Conservation (phyloP, 2,113 vertebrate genomes). For the Lutjanus erythropterus region DNA sequence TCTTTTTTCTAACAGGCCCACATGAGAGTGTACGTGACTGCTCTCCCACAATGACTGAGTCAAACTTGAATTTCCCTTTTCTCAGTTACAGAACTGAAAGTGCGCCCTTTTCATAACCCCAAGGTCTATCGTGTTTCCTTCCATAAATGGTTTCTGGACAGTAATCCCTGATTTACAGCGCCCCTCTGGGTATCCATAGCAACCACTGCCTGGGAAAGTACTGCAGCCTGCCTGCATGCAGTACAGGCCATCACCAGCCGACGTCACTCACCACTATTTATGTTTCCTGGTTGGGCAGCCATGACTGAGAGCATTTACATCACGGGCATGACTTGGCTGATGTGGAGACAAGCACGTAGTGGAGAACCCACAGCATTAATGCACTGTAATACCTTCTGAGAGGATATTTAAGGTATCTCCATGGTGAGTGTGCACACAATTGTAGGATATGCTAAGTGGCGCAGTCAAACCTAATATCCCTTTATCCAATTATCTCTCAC, state of each 20-base stretch:
- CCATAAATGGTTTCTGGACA: not conserved
- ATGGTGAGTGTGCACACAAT: constrained; percentile 28
- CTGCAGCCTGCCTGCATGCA: constrained; percentile 8
- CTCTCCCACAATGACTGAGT: not conserved
- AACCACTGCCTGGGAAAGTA: constrained; percentile 36
- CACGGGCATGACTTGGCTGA: constrained; percentile 35
- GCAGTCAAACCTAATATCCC: constrained; percentile 27
- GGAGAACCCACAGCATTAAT: constrained; percentile 19
- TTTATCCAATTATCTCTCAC: constrained; percentile 50
- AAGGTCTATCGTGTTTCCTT: not conserved
- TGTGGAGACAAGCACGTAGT: constrained; percentile 55
- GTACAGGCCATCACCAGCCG: constrained; percentile 1
- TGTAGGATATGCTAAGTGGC: constrained; percentile 15
- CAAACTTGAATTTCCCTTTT: constrained; percentile 5
- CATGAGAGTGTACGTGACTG: not conserved
- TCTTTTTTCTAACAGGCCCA: not conserved
- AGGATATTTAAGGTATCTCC: constrained; percentile 31
- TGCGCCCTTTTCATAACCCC: not conserved
- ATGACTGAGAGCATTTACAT: constrained; percentile 48
- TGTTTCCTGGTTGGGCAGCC: constrained; percentile 49
- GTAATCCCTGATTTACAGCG: not conserved
- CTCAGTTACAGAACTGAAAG: not conserved
- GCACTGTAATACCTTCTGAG: not conserved
- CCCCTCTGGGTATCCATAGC: constrained; percentile 33
- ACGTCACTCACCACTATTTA: constrained; percentile 37